A percentile compares a stretch with the other conserved stretches of the same genome.
Evolutionary conservation across 2,888 invertebrate genomes (phyloP).

Genomic region (Xylota segnis): DNA sequence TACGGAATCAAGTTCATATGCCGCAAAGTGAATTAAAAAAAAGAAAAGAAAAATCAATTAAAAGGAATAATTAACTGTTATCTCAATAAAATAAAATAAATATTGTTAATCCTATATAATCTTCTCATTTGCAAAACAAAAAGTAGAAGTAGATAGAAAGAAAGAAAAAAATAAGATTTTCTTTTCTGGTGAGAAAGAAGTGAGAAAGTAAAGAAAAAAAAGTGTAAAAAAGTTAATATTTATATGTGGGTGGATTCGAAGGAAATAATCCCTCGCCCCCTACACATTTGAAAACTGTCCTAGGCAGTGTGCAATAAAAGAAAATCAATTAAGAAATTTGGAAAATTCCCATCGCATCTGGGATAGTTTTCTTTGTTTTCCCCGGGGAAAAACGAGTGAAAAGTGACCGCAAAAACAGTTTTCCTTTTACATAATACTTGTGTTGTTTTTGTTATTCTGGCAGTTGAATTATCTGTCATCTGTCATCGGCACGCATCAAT

Average conservation of each 20-base stretch:
- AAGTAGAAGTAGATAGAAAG: not conserved
- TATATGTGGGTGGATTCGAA: conserved; percentile 6
- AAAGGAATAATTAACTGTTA: conserved; percentile 33
- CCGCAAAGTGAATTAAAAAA: conserved; percentile 34
- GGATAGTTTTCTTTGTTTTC: conserved; percentile 25
- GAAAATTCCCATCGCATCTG: not conserved
- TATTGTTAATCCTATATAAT: not conserved
- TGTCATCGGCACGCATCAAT: conserved; percentile 40
- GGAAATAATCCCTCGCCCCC: not conserved
- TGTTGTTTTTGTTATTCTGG: conserved; percentile 55
- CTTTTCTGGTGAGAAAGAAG: conserved; percentile 3
- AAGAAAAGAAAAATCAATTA: conserved; percentile 15
- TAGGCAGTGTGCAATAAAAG: conserved; percentile 29
- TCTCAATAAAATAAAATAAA: conserved; percentile 16
- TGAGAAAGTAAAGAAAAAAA: conserved; percentile 12
- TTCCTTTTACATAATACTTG: conserved; percentile 61
- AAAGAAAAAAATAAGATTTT: not conserved
- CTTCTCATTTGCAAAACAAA: conserved; percentile 11
- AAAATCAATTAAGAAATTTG: conserved; percentile 11
- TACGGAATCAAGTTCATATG: conserved; percentile 37
- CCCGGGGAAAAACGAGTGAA: conserved; percentile 29
- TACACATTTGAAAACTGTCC: conserved; percentile 14
- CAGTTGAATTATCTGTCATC: conserved; percentile 36
- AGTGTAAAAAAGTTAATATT: conserved; percentile 5
- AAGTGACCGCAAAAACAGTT: conserved; percentile 39